These are phyloP conservation scores for Crotalus tigris DNA, from an alignment of 2,113 vertebrate genomes.

Conservation along the genomic window DNA sequence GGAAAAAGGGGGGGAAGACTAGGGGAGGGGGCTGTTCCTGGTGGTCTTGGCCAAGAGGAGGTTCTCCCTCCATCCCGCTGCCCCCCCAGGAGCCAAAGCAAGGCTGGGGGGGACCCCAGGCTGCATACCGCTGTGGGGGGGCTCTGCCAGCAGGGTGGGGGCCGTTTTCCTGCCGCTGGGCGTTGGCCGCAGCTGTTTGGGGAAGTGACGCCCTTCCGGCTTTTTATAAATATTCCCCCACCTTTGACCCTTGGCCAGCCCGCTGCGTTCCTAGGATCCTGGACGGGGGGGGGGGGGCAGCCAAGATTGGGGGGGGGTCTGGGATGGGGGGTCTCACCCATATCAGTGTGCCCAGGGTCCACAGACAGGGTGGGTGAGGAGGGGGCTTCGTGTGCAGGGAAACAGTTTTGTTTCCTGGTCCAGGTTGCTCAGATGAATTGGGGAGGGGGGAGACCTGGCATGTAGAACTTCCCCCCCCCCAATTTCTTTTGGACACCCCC, in stretches of 20 bases:
- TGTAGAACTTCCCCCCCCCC: too few species aligned
- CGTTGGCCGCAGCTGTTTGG: not conserved
- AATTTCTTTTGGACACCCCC: not conserved
- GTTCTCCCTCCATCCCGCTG: not conserved
- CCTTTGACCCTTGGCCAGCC: slow-evolving; percentile 2
- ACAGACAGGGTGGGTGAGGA: too few species aligned
- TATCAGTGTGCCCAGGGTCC: not conserved
- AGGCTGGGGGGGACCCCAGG: too few species aligned
- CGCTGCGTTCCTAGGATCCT: not conserved
- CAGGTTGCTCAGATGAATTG: not conserved
- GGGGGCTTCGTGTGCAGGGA: not conserved
- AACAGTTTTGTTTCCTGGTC: too few species aligned
- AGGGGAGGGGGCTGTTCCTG: not conserved
- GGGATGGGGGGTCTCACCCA: not conserved
- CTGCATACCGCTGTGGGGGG: not conserved
- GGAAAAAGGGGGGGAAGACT: not conserved
- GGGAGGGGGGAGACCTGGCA: too few species aligned
- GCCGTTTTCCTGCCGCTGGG: slow-evolving; percentile 10
- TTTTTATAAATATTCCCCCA: slow-evolving; percentile 21
- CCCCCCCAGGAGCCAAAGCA: not conserved
- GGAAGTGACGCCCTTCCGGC: slow-evolving; percentile 24
- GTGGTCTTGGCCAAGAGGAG: not conserved
- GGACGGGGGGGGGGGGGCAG: too few species aligned
- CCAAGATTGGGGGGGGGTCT: not conserved
- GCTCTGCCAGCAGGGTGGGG: not conserved